Percentiles rank a stretch among this genome's conserved stretches.
Evolutionary conservation across 2,113 vertebrate genomes (phyloP).

Genomic region (Halichoeres trimaculatus): DNA sequence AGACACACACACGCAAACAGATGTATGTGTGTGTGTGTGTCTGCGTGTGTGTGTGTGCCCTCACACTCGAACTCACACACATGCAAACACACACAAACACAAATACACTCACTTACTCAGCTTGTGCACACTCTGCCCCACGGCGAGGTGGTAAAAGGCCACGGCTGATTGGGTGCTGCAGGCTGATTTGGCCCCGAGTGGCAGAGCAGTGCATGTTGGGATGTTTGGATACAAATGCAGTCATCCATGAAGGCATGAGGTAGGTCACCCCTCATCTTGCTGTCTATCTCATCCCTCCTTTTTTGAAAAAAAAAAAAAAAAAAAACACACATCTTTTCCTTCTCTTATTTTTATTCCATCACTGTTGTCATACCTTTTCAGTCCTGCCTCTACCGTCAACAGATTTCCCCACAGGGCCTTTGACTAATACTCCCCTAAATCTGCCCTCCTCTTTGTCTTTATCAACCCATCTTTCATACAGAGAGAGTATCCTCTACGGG

Average conservation of each 20-base stretch:
- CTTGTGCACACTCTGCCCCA: conserved; percentile 61
- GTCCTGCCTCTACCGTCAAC: background rate
- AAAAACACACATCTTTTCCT: conserved; percentile 7
- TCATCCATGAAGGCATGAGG: conserved; percentile 72
- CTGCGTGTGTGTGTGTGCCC: conserved; percentile 45
- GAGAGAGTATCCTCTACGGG: conserved; percentile 42
- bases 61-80: conserved; percentile 57
- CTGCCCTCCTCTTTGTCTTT: conserved; percentile 35
- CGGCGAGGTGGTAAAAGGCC: conserved; percentile 79
- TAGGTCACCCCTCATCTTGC: conserved; percentile 68
- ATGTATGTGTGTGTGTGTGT: too few species aligned
- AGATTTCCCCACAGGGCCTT: conserved; percentile 21
- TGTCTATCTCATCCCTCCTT: conserved; percentile 40
- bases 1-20: conserved; percentile 16
- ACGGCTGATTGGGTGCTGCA: conserved; percentile 79
- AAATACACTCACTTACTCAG: conserved; percentile 60
- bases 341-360: background rate
- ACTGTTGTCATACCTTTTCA: conserved; percentile 16
- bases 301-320: too few species aligned
- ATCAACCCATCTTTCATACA: conserved; percentile 57
- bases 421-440: conserved; percentile 28
- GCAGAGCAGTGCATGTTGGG: conserved; percentile 73
- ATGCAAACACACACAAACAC: conserved; percentile 68
- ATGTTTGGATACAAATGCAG: conserved; percentile 79
- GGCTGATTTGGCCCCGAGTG: conserved; percentile 69